Base-by-base conservation (phyloP, 2,797 vertebrate genomes). In the Pantherophis vulpinus region DNA sequence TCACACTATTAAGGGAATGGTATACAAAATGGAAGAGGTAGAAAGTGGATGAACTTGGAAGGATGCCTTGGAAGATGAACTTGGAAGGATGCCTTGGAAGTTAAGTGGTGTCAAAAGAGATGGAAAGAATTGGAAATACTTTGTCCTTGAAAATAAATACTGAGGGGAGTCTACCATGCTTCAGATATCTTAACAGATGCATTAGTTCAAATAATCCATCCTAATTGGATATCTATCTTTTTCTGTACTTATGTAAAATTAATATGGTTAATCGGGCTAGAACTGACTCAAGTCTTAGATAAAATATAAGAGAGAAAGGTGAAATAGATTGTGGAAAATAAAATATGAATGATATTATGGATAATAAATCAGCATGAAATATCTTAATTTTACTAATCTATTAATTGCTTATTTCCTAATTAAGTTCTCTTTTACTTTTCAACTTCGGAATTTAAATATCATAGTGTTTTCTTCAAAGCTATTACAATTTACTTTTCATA, bases 341-440 rank as follows among this genome's bases (percentile, higher is more conserved):
- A 94, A 93, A 83, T 93, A 59, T 47, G 90, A 59, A 60, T 88
- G 87, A 16, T 86, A 95, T 87, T 4, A 0, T 0, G n/a, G 61
- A n/a, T 42, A 61, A 86, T 86, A 59, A 94, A 13, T 37, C 92
- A 89, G 0, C 4, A 89, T n/a, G 47, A 0, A 88, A 58, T 92
- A 90, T n/a, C 87, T 25, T 42, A 60, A 90, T 94, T 90, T 94
- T 93, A 5, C 1, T 54, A 92, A 91, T 91, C 37, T 20, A 92
- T 86, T 32, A 91, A 91, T 11, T 20, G 92, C 91, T 70, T 32
- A 70, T 93, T 25, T 83, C 54, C 94, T 0, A 0, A 51, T 86
- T 89, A 37, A 20, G 93, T 83, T 7, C 70, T 93, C 14, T 89
- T 91, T 59, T 47, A 61, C 51, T n/a, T 90, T 87, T 47, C 37